These are phyloP conservation scores for Aphis craccivora DNA, from an alignment of 1,140 invertebrate genomes.

Conservation along the genomic window DNA sequence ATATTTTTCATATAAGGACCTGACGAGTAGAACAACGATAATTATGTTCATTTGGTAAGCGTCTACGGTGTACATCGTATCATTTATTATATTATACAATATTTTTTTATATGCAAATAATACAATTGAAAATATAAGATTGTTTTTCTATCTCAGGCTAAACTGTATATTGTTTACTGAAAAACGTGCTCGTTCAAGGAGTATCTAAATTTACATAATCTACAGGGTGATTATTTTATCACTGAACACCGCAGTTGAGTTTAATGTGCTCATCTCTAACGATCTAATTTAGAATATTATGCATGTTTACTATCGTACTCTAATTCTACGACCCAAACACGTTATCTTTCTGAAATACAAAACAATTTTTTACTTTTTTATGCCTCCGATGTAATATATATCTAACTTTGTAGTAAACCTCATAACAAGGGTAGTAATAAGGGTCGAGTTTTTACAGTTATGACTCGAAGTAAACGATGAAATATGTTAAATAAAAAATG, in stretches of 20 bases:
- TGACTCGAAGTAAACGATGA: not conserved
- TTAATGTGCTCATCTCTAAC: not conserved
- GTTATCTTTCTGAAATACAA: not conserved
- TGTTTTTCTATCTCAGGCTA: not conserved
- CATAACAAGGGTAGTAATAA: not conserved
- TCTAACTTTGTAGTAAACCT: not conserved
- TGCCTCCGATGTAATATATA: not conserved
- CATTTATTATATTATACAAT: too few species aligned
- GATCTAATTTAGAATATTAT: not conserved
- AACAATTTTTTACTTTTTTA: not conserved
- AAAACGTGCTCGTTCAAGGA: not conserved
- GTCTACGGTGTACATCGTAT: too few species aligned
- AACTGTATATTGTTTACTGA: not conserved
- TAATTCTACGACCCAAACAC: not conserved
- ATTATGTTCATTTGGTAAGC: too few species aligned
- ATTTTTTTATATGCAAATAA: too few species aligned
- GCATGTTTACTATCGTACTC: not conserved
- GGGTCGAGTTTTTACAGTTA: not conserved
- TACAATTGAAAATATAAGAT: not conserved
- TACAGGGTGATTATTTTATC: not conserved
- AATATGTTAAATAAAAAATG: conserved; percentile 2
- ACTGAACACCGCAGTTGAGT: not conserved
- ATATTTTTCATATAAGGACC: too few species aligned
- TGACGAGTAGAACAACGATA: too few species aligned
- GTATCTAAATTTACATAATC: not conserved